phyloP scores from a whole-genome alignment of 2,888 invertebrate species.

The Caenorhabditis panamensis region DNA sequence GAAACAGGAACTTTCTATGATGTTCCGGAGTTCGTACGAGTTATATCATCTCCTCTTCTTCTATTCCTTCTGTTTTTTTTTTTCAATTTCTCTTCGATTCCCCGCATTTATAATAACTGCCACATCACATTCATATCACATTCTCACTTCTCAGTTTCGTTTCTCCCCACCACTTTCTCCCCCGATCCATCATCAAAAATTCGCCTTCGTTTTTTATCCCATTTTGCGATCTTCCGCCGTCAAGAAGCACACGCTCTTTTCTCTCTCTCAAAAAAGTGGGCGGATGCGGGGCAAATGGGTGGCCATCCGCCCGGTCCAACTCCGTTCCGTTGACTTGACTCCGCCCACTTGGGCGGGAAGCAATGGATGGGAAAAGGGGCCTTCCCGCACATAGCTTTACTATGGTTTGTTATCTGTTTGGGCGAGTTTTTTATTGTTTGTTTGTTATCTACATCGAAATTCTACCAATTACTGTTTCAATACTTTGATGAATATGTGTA shows the following conservation, averaged over 20 bases:
- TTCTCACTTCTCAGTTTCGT: conserved; percentile 2
- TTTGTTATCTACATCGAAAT: neutral
- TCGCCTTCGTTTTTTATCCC: conserved; percentile 28
- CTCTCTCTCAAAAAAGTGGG: conserved; percentile 22
- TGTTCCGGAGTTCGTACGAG: too few relatives aligned
- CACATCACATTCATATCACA: conserved; percentile 17
- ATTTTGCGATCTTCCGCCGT: conserved; percentile 35
- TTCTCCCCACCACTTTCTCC: neutral
- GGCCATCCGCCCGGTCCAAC: conserved; percentile 13
- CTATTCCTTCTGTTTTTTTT: neutral
- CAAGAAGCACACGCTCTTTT: neutral
- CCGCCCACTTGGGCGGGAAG: conserved; percentile 19
- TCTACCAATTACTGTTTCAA: neutral
- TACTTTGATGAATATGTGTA: too few relatives aligned
- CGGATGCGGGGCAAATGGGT: conserved; percentile 29
- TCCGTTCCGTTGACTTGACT: conserved; percentile 26
- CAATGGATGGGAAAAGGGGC: conserved; percentile 12
- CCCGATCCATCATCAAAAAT: conserved; percentile 33
- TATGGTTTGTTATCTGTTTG: conserved; percentile 21
- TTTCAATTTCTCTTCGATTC: neutral
- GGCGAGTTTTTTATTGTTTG: neutral
- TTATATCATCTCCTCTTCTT: neutral
- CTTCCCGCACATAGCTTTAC: conserved; percentile 15
- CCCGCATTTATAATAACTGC: too few relatives aligned
- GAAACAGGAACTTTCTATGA: too few relatives aligned